A percentile compares a stretch with the other conserved stretches of the same genome.
phyloP scores from a whole-genome alignment of 2,113 vertebrate genomes.

The Plectropomus leopardus region DNA sequence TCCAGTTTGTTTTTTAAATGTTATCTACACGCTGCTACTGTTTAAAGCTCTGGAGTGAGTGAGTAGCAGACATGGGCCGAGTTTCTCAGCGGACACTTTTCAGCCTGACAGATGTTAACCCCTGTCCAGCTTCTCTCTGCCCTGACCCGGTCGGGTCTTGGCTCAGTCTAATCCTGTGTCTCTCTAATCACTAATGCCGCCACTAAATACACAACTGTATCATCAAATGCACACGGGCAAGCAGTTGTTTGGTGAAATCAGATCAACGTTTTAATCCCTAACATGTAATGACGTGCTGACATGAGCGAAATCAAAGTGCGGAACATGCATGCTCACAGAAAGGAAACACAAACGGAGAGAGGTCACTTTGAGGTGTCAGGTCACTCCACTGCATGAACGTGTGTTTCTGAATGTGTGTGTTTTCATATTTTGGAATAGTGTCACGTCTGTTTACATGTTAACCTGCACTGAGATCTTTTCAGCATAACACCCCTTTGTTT shows the following conservation, averaged over 20 bases:
- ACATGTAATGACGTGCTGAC: constrained; percentile 2
- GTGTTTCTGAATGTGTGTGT: not conserved
- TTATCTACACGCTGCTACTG: not conserved
- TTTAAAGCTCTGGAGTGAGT: not conserved
- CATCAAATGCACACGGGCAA: not conserved
- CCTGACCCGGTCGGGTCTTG: not conserved
- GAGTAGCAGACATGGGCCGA: not conserved
- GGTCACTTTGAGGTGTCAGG: constrained; percentile 7
- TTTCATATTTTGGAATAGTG: constrained; percentile 5
- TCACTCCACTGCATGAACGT: constrained; percentile 48
- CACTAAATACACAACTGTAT: not conserved
- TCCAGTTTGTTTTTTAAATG: not conserved
- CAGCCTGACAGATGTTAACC: constrained; percentile 34
- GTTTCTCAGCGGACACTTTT: constrained; percentile 30
- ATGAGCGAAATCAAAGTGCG: not conserved
- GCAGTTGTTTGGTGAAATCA: not conserved
- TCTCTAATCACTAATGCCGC: constrained; percentile 54
- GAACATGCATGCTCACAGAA: constrained; percentile 21
- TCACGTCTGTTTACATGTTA: constrained; percentile 9
- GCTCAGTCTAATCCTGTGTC: constrained; percentile 20
- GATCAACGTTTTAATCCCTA: not conserved
- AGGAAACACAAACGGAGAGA: not conserved
- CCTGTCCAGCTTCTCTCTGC: constrained; percentile 24
- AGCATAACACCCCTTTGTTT: constrained; percentile 8
- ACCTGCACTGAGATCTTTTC: constrained; percentile 22